Evolutionary conservation across 2,888 invertebrate species (phyloP), one percentile per base, ranked within the genome.

Genomic region (Pedicia rivosa): DNA sequence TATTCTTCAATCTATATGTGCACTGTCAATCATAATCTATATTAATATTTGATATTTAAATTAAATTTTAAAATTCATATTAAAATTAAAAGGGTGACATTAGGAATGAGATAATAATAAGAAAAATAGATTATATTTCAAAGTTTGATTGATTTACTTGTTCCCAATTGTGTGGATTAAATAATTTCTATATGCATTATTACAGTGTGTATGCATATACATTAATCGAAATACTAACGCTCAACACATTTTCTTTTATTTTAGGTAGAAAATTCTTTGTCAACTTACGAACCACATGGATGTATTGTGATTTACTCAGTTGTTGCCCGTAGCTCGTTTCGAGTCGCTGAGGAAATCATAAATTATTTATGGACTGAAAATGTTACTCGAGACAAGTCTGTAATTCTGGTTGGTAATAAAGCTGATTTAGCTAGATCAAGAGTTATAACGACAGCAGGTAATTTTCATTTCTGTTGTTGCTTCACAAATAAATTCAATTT

Each of bases 371-470:
- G 87, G 65, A 66, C 81, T 43, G 82, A 84, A 52, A 80, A 79
- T 53, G 79, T 78, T 52, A 81, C 80, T 0, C 74, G 78, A 43
- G 82, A 87, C 36, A 75, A 83, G 51, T 80, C 84, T 5, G 82
- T 86, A 36, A 90, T 94, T 41, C 72, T 94, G 10, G 92, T 91
- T 3, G 92, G 86, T 29, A 94, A 94, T 56, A 94, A 94, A 56
- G 84, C 87, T 4, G 94, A 94, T 54, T 65, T 94, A 48, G 92
- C 86, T 1, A 69, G 92, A 46, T 80, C 88, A 4, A 68, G 92
- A 45, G 77, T 78, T 43, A 83, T 94, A 44, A 65, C 80, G 13
- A 71, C 77, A 8, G 79, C 84, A 59, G 91, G 92, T 91, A 57
- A 66, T 67, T 52, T 26, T 24, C n/a, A 5, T 24, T 24, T n/a